These are phyloP conservation scores for Antidorcas marsupialis DNA, from an alignment of 2,113 vertebrate genomes.

Conservation along the genomic window DNA sequence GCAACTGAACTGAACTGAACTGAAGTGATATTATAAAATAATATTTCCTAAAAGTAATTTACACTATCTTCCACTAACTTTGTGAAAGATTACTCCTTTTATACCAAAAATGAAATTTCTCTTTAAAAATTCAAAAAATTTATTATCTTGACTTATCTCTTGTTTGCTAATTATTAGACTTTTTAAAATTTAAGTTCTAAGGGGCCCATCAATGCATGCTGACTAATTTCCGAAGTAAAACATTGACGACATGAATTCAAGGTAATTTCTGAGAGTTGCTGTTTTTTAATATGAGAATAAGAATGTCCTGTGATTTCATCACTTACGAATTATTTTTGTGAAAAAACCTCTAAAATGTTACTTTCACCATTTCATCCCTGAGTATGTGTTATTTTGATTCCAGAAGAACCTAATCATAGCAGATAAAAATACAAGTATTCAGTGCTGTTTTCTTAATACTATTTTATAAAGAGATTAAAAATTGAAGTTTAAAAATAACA, in stretches of 20 bases:
- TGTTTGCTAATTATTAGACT: not conserved
- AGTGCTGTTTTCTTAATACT: not conserved
- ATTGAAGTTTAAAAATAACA: conserved; percentile 35
- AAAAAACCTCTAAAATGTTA: not conserved
- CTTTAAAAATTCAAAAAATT: not conserved
- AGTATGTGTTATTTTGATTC: conserved; percentile 36
- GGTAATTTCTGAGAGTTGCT: not conserved
- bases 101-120: conserved; percentile 15
- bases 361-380: not conserved
- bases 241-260: not conserved
- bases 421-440: not conserved
- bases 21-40: not conserved
- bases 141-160: not conserved
- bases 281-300: not conserved
- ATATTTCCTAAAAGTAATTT: not conserved
- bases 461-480: not conserved
- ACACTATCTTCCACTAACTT: not conserved
- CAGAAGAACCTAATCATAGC: conserved; percentile 47
- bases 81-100: not conserved
- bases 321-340: not conserved
- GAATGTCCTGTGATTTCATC: not conserved
- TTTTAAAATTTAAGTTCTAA: not conserved
- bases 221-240: not conserved
- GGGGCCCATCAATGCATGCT: not conserved
- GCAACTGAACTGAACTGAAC: too few species aligned